Evolutionary conservation across 2,888 invertebrate species (phyloP), one percentile per base, ranked within the genome.

Genomic region (Stenchaetothrips biformis): DNA sequence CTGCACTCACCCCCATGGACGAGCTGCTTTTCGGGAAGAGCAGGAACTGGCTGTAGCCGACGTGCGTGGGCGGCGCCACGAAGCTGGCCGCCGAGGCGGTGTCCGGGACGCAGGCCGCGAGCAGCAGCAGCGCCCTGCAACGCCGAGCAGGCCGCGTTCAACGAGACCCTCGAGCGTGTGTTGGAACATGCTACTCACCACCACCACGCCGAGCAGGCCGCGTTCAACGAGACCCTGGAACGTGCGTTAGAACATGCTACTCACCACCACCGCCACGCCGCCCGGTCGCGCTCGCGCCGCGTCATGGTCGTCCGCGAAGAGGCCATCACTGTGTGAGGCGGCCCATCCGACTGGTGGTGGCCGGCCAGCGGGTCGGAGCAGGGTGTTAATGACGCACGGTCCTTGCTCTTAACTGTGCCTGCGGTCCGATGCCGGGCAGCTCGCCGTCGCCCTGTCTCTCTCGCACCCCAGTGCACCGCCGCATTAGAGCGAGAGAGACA

Each of bases 21-120:
- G 67, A 25, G 67, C 7, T 21, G 21, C 11, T 74, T 8, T 74
- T 25, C 25, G 67, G 67, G 67, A 74, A 74, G 21, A 74, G 67
- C 67, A 74, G 67, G 67, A 74, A 74, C 67, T 74, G 67, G 67
- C 67, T 74, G 67, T 74, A 74, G 25, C 67, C 67, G 21, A 74
- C 67, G 9, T 74, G 21, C 9, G 25, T 11, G 21, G 67, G 67
- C 67, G 67, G 67, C 67, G 67, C n/a, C 37, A 37, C 37, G 37
- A 37, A 37, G 37, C 37, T 37, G 37, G 37, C 37, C 21, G 67
- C 67, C 25, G 25, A 2, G 21, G 21, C 67, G 21, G 25, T 25
- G 67, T 8, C 67, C 21, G 11, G 7, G n/a, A 21, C 67, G n/a
- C 21, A 11, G 9, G 67, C 3, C 21, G 25, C 16, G 53, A 53